phyloP scores from a whole-genome alignment of 2,113 vertebrate species.

The Desmodus rotundus region DNA sequence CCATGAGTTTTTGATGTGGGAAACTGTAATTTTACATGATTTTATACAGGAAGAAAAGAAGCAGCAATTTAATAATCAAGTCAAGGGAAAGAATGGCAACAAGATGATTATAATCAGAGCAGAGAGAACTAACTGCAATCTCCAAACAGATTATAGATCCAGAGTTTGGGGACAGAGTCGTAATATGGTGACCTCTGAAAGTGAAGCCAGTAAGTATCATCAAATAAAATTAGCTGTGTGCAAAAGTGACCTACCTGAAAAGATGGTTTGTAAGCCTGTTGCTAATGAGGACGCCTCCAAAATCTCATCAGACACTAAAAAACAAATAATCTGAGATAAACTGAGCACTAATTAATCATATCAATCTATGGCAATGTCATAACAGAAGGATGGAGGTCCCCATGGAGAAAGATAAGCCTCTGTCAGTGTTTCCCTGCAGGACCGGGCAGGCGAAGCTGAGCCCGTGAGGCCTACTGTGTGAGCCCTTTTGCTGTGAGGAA shows the following conservation, averaged over 20 bases:
- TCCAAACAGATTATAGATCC: background rate
- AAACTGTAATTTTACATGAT: slow-evolving; percentile 50
- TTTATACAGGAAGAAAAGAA: slow-evolving; percentile 48
- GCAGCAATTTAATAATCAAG: slow-evolving; percentile 51
- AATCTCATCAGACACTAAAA: slow-evolving; percentile 40
- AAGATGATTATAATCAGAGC: slow-evolving; percentile 39
- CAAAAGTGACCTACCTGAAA: background rate
- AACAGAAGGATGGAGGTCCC: background rate
- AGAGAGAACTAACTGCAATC: background rate
- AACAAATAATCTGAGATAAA: slow-evolving; percentile 30
- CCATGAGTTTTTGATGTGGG: slow-evolving; percentile 17
- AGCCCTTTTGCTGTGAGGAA: background rate
- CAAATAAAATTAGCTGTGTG: slow-evolving; percentile 4
- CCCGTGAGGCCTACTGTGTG: background rate
- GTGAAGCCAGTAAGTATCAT: background rate
- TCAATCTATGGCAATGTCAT: background rate
- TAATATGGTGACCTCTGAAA: slow-evolving; percentile 23
- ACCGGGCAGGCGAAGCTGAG: background rate
- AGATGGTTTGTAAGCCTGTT: slow-evolving; percentile 17
- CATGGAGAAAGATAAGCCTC: background rate
- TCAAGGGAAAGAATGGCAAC: slow-evolving; percentile 35
- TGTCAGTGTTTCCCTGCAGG: background rate
- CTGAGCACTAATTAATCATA: slow-evolving; percentile 11
- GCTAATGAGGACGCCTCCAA: background rate
- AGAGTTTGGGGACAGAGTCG: background rate